phyloP scores from a whole-genome alignment of 2,113 vertebrate species.

The Bucco capensis region DNA sequence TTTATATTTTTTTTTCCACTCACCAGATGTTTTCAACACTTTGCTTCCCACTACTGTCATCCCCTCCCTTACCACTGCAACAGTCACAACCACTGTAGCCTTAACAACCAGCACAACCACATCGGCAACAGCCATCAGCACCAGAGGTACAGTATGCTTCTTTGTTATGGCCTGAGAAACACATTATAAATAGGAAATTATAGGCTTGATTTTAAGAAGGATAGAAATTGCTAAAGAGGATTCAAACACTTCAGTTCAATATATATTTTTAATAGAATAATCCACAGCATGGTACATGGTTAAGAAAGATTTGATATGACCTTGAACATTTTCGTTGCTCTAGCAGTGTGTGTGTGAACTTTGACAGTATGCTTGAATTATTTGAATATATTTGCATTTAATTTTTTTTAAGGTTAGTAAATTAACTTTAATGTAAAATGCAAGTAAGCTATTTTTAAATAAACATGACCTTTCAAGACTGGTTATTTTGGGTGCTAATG shows the following conservation, averaged over 20 bases:
- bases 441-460: slow-evolving; percentile 59
- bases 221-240: background rate
- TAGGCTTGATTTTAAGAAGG: background rate
- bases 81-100: slow-evolving; percentile 88
- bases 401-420: slow-evolving; percentile 44
- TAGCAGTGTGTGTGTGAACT: slow-evolving; percentile 20
- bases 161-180: slow-evolving; percentile 74
- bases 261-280: background rate
- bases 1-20: slow-evolving; percentile 86
- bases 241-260: background rate
- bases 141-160: slow-evolving; percentile 92
- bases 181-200: slow-evolving; percentile 13
- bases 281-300: background rate
- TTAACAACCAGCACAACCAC: slow-evolving; percentile 88
- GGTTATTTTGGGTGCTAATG: slow-evolving; percentile 26
- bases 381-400: slow-evolving; percentile 62
- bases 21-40: slow-evolving; percentile 94
- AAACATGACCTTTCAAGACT: slow-evolving; percentile 38
- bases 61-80: slow-evolving; percentile 90
- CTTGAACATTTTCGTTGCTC: slow-evolving; percentile 27
- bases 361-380: slow-evolving; percentile 56
- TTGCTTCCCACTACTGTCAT: slow-evolving; percentile 92
- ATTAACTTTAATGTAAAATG: slow-evolving; percentile 45
- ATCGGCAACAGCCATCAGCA: slow-evolving; percentile 83
- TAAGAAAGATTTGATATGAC: slow-evolving; percentile 18